Conservation (phyloP, 2,113 vertebrate species). For the Stictonetta naevosa region DNA sequence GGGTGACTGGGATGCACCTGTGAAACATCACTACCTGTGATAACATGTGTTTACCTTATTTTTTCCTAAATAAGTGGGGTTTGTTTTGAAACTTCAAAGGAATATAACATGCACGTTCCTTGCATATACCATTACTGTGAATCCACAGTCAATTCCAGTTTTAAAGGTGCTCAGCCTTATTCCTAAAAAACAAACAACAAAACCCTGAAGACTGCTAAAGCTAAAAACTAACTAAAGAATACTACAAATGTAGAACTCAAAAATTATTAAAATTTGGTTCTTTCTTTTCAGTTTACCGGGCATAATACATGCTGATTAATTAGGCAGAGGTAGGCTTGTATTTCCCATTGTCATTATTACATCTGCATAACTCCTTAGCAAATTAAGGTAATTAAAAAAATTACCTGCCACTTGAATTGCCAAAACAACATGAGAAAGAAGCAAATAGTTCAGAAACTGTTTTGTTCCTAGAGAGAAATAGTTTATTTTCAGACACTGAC, state of each 20-base stretch:
- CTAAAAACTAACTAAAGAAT: background rate
- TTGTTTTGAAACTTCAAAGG: background rate
- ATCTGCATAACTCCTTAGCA: background rate
- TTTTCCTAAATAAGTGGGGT: background rate
- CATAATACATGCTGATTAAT: slow-evolving; percentile 1
- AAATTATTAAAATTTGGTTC: slow-evolving; percentile 1
- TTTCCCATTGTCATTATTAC: background rate
- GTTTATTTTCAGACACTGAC: background rate
- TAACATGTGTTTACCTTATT: background rate
- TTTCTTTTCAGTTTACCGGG: background rate
- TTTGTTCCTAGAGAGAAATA: background rate
- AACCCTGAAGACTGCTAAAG: too few relatives aligned
- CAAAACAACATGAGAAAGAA: slow-evolving; percentile 39
- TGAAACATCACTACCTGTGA: background rate
- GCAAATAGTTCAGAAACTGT: slow-evolving; percentile 30
- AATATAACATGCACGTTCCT: background rate
- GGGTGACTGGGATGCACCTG: background rate
- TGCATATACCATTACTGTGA: fast-evolving
- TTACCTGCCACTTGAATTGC: slow-evolving; percentile 41
- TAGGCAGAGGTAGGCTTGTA: slow-evolving; percentile 14
- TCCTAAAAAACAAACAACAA: background rate
- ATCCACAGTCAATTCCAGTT: background rate
- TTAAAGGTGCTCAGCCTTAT: background rate
- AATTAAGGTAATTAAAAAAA: slow-evolving; percentile 47
- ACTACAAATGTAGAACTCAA: background rate